Evolutionary conservation across 92 coral and sea anemone genomes (phyloP).

Genomic region (Micromussa lordhowensis): DNA sequence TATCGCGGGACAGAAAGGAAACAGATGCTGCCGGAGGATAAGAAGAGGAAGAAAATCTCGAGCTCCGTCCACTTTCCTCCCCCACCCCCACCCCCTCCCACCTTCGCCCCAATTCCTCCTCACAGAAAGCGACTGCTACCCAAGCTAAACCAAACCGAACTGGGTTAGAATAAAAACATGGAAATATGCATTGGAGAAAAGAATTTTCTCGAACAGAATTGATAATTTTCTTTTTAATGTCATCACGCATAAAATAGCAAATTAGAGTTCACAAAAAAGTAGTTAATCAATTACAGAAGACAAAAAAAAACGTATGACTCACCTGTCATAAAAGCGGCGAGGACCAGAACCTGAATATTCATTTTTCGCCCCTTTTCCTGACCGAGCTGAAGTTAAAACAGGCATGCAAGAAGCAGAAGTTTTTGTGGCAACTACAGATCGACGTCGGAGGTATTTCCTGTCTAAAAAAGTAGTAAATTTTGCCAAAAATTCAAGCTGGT

Average conservation of each 20-base stretch:
- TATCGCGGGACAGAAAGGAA: too few species aligned
- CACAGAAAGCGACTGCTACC: neutral
- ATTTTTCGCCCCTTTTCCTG: neutral
- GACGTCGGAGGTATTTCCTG: neutral
- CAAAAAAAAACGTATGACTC: neutral
- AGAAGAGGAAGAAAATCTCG: too few species aligned
- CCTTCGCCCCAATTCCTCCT: too few species aligned
- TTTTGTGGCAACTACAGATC: neutral
- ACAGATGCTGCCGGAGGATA: too few species aligned
- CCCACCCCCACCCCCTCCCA: too few species aligned
- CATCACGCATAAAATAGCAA: neutral
- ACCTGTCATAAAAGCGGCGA: constrained; percentile 22
- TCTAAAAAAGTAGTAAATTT: neutral
- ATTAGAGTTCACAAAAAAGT: neutral
- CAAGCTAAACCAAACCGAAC: neutral
- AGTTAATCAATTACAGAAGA: neutral
- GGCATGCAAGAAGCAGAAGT: neutral
- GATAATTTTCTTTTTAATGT: neutral
- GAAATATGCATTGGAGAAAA: neutral
- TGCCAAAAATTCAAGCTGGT: neutral
- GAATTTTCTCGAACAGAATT: neutral
- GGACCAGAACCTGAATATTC: neutral
- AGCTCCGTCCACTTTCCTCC: too few species aligned
- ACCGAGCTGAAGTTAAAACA: neutral
- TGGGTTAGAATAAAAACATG: neutral